These are phyloP conservation scores for Anser brachyrhynchus DNA, from an alignment of 2,113 vertebrate genomes.

Conservation along the genomic window DNA sequence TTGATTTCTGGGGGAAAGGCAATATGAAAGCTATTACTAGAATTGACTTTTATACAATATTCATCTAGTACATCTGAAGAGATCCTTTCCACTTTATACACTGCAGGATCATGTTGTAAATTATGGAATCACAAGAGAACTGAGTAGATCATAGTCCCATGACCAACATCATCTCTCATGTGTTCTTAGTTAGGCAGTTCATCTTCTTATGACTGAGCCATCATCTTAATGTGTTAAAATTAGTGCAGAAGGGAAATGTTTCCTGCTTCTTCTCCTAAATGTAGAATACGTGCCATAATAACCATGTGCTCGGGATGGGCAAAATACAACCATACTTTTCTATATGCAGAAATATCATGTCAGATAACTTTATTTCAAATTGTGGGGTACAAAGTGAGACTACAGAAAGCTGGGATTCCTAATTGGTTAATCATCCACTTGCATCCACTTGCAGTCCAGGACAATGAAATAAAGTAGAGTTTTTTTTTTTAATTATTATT, in stretches of 20 bases:
- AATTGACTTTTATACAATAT: background rate
- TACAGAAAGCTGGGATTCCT: background rate
- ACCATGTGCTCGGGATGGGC: background rate
- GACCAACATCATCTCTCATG: background rate
- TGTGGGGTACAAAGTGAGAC: background rate
- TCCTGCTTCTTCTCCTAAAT: background rate
- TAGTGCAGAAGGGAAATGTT: background rate
- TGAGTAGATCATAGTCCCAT: background rate
- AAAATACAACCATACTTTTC: background rate
- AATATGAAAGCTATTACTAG: slow-evolving; percentile 31
- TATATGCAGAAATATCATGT: background rate
- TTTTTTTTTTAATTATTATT: background rate
- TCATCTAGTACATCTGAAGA: background rate
- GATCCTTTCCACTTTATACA: background rate
- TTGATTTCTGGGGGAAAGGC: slow-evolving; percentile 23
- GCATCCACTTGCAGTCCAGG: background rate
- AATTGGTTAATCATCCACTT: background rate
- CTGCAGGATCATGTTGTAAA: background rate
- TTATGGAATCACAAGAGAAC: background rate
- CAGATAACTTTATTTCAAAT: background rate
- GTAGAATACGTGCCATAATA: background rate
- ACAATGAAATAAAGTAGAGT: background rate
- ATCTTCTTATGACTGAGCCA: background rate
- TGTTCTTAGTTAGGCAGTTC: background rate
- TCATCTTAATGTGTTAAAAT: background rate